Conservation (phyloP, 2,888 invertebrate genomes). For the Chrysodeixis includens region DNA sequence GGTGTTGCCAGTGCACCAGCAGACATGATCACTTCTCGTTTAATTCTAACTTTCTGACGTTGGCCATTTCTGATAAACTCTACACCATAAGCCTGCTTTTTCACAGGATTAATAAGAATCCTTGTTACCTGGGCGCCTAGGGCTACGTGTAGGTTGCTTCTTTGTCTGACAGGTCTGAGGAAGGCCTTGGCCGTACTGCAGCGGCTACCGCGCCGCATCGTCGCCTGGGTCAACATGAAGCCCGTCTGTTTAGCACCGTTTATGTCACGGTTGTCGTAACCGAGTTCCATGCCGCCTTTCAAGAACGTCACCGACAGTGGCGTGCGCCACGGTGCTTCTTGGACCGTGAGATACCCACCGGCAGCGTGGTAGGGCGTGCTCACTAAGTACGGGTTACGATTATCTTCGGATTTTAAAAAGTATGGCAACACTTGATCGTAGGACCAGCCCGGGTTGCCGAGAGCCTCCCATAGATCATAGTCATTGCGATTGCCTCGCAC, state of each 20-base stretch:
- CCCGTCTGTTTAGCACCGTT: constrained; percentile 95
- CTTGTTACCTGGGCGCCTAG: constrained; percentile 93
- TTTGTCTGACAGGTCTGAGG: constrained; percentile 93
- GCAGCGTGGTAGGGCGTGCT: constrained; percentile 93
- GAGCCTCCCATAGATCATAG: constrained; percentile 95
- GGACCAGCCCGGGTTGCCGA: constrained; percentile 96
- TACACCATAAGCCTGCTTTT: constrained; percentile 93
- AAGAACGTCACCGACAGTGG: constrained; percentile 95
- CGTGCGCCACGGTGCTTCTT: constrained; percentile 95
- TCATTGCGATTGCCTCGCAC: constrained; percentile 96
- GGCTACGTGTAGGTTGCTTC: constrained; percentile 94
- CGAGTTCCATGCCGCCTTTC: constrained; percentile 94
- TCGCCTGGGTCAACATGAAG: constrained; percentile 96
- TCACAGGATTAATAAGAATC: constrained; percentile 91
- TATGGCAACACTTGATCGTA: constrained; percentile 95
- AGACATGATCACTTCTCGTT: constrained; percentile 94
- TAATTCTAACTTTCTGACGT: constrained; percentile 91
- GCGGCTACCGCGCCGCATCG: constrained; percentile 94
- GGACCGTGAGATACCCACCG: constrained; percentile 95
- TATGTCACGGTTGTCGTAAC: constrained; percentile 94
- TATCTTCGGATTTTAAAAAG: constrained; percentile 96
- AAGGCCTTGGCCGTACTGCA: constrained; percentile 97
- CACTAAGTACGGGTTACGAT: constrained; percentile 94
- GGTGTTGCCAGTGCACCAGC: constrained; percentile 97
- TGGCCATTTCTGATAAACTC: constrained; percentile 92